Evolutionary conservation across 1,140 invertebrate species (phyloP).

Genomic region (Chironomus striatipennis): DNA sequence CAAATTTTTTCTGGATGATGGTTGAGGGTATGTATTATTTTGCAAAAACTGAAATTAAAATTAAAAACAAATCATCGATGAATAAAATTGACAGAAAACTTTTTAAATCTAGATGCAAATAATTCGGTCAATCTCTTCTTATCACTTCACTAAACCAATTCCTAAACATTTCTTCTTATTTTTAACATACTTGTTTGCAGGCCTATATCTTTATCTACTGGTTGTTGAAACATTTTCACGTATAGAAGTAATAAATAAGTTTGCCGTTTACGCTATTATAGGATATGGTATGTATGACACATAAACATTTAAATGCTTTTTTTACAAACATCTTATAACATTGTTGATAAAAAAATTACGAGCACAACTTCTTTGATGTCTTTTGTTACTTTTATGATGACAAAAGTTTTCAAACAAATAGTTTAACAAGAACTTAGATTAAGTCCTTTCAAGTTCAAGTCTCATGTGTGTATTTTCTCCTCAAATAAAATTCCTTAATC

Average conservation of each 20-base stretch:
- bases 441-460: too few species aligned
- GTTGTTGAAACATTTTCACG: conserved; percentile 88
- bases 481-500: too few species aligned
- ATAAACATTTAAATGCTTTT: neutral
- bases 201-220: conserved; percentile 85
- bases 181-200: conserved; percentile 44
- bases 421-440: too few species aligned
- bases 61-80: too few species aligned
- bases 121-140: neutral
- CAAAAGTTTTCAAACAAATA: too few species aligned
- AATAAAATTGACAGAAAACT: too few species aligned
- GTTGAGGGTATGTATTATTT: conserved; percentile 89
- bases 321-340: neutral
- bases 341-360: too few species aligned
- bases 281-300: conserved; percentile 80
- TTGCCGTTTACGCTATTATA: conserved; percentile 76
- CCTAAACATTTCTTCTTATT: conserved; percentile 27
- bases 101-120: too few species aligned
- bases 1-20: conserved; percentile 98
- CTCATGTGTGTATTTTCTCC: too few species aligned
- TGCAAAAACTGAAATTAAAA: too few species aligned
- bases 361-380: too few species aligned
- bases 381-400: too few species aligned
- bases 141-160: neutral
- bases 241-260: conserved; percentile 67